Conservation (phyloP, 1,140 invertebrate species). For the Cepaea nemoralis region DNA sequence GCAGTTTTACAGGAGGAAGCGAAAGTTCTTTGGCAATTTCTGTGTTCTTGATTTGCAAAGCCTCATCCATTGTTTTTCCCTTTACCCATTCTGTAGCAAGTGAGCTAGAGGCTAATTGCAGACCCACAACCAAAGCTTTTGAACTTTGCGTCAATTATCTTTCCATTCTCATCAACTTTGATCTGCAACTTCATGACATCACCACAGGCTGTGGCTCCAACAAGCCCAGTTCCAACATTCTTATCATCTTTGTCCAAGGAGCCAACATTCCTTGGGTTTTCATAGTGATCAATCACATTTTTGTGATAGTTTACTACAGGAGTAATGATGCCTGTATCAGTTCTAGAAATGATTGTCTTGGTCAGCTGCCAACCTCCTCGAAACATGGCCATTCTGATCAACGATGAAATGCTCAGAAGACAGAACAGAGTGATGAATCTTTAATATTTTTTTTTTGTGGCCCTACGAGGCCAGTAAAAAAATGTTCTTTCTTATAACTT, state of each 20-base stretch:
- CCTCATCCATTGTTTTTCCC: constrained; percentile 97
- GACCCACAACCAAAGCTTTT: constrained; percentile 99
- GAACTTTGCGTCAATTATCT: constrained; percentile 99
- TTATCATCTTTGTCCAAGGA: constrained; percentile 95
- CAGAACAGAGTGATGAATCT: no score
- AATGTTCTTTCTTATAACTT: no score
- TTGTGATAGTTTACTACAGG: neutral
- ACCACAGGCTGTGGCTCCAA: constrained; percentile 99
- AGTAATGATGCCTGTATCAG: neutral
- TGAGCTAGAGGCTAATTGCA: constrained; percentile 97
- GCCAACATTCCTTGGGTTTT: constrained; percentile 99
- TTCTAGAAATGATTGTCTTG: neutral
- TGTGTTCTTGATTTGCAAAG: constrained; percentile 94
- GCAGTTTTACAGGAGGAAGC: constrained; percentile 97
- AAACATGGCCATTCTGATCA: constrained; percentile 22
- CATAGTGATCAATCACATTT: constrained; percentile 98
- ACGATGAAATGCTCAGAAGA: neutral
- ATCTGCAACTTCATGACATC: constrained; percentile 98
- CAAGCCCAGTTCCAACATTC: constrained; percentile 95
- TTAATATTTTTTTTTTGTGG: no score
- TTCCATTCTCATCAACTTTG: constrained; percentile 91
- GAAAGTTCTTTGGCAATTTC: constrained; percentile 98
- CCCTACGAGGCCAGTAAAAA: no score
- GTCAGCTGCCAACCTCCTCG: neutral
- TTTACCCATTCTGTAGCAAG: constrained; percentile 99